Percentiles rank a stretch among this genome's conserved stretches.
Evolutionary conservation across 2,113 vertebrate genomes (phyloP).

Genomic region (Prinia subflava): DNA sequence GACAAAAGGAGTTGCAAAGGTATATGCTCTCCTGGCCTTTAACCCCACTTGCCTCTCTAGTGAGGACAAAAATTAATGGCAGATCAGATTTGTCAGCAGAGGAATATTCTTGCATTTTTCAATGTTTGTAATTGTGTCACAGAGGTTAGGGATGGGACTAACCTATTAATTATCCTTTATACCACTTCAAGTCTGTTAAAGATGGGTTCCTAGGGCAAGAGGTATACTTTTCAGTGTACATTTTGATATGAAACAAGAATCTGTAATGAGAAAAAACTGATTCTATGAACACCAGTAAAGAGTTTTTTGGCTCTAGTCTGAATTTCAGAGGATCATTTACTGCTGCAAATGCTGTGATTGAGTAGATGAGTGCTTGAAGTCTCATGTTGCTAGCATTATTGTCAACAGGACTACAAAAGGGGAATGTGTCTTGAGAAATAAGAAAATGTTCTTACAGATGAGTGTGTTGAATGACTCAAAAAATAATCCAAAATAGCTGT

Average conservation of each 20-base stretch:
- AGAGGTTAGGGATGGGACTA: background rate
- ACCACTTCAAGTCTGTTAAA: background rate
- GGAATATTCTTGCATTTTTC: background rate
- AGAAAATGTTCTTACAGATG: background rate
- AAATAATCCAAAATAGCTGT: background rate
- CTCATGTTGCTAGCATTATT: background rate
- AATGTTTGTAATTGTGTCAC: background rate
- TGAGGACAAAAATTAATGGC: background rate
- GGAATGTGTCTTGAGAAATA: background rate
- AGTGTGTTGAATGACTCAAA: background rate
- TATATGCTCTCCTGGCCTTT: background rate
- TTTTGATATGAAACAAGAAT: background rate
- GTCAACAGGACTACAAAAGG: background rate
- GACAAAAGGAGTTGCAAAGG: background rate
- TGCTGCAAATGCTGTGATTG: background rate
- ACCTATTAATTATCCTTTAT: background rate
- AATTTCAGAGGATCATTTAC: background rate
- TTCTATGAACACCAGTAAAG: background rate
- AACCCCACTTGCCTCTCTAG: background rate
- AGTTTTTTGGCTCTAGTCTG: background rate
- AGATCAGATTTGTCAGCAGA: background rate
- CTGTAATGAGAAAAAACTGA: background rate
- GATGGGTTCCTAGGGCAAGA: background rate
- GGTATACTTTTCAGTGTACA: background rate
- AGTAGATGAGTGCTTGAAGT: background rate